Evolutionary conservation across 2,797 vertebrate species (phyloP), one percentile per base, ranked within the genome.

Genomic region (Micrastur ruficollis): DNA sequence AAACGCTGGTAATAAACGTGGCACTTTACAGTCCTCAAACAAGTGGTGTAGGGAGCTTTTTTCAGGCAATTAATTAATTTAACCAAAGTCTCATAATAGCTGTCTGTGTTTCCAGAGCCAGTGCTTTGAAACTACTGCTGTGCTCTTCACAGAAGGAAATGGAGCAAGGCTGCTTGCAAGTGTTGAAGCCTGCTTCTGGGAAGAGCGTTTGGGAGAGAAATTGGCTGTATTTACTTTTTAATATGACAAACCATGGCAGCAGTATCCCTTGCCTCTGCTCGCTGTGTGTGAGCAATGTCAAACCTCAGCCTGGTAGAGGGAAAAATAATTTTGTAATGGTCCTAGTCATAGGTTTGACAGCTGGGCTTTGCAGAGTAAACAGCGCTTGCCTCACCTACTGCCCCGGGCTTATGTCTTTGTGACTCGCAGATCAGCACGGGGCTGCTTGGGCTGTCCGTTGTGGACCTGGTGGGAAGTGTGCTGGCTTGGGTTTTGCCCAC

Each of bases 401-500:
- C 59, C 6, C 31, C 4, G 7, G 55, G 44, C 71, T 78, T 2
- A 5, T 1, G 16, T 5, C 10, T 52, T 44, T 34, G 72, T 0
- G 3, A 22, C 42, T 53, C 1, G 2, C 23, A 8, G 21, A n/a
- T 52, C 3, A 3, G 34, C 23, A 11, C 8, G 0, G 13, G 46
- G 34, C 26, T 82, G n/a, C n/a, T 40, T 2, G 31, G 59, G 29
- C 16, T 42, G 23, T 29, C 34, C 19, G 0, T n/a, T 4, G 0
- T 14, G 32, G 58, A 20, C 8, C 34, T 2, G 21, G 10, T 16
- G 36, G 25, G 32, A 34, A 86, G 15, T 1, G 12, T 25, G 14
- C 11, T 47, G 34, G 14, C 17, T 42, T 20, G 32, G 52, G 42
- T 25, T 86, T 66, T 65, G 29, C 42, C 58, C 81, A 8, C 6